Percentiles rank a stretch among this genome's conserved stretches.
Conservation (phyloP, 2,888 invertebrate genomes). For the Dolichomitus sp. region DNA sequence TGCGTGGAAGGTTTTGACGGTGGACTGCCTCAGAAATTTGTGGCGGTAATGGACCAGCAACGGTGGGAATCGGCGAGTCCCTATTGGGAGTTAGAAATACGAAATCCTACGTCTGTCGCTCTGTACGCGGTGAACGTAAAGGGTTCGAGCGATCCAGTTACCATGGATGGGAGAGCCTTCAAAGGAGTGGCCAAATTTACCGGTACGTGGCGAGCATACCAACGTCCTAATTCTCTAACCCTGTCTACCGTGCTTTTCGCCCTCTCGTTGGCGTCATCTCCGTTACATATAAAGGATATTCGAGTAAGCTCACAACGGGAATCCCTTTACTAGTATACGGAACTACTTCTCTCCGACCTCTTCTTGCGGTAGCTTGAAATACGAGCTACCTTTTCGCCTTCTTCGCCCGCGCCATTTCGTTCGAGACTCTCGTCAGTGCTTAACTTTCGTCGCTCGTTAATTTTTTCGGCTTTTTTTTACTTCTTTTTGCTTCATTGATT, state of each 20-base stretch:
- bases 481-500: not conserved
- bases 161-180: conserved; percentile 94
- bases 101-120: conserved; percentile 88
- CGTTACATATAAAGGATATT: conserved; percentile 19
- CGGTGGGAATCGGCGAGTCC: conserved; percentile 81
- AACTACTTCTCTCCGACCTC: not conserved
- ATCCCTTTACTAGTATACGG: not conserved
- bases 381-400: conserved; percentile 37
- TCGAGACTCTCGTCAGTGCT: conserved; percentile 1
- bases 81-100: conserved; percentile 83
- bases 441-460: not conserved
- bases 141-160: conserved; percentile 94
- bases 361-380: conserved; percentile 38
- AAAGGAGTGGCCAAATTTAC: conserved; percentile 91
- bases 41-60: conserved; percentile 85
- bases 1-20: conserved; percentile 96
- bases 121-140: conserved; percentile 96
- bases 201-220: conserved; percentile 73
- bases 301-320: not conserved
- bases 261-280: not conserved
- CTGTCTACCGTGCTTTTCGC: conserved; percentile 1
- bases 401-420: not conserved
- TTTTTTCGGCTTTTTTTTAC: not conserved
- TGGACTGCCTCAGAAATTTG: conserved; percentile 94
- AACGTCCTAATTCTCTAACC: conserved; percentile 7